These are phyloP conservation scores for Hoplodrina ambigua DNA, from an alignment of 2,888 invertebrate genomes.

Conservation along the genomic window DNA sequence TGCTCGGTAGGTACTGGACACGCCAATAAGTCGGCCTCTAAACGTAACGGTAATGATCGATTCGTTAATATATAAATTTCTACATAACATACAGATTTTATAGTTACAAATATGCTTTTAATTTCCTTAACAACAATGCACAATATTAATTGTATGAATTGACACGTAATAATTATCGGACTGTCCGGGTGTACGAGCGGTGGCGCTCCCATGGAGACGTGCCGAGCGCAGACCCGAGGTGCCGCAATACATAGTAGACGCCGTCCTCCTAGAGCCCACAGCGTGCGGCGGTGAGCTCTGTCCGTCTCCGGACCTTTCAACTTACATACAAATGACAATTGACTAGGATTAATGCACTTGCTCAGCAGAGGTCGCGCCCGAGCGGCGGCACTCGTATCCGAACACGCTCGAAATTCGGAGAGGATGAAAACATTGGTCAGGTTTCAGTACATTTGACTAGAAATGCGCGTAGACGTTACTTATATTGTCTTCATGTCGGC, in stretches of 20 bases:
- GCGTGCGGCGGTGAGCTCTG: slow-evolving; percentile 58
- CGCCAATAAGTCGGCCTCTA: slow-evolving; percentile 76
- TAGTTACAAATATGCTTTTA: slow-evolving; percentile 86
- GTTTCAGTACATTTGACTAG: slow-evolving; percentile 88
- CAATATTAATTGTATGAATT: slow-evolving; percentile 89
- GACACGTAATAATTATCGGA: slow-evolving; percentile 84
- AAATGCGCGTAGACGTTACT: slow-evolving; percentile 78
- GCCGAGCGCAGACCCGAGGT: slow-evolving; percentile 38
- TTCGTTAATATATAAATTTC: slow-evolving; percentile 83
- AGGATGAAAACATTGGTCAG: slow-evolving; percentile 85
- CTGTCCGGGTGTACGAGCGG: slow-evolving; percentile 52
- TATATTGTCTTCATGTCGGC: slow-evolving; percentile 68
- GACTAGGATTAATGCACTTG: slow-evolving; percentile 88
- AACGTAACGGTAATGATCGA: slow-evolving; percentile 73
- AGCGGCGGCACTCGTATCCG: slow-evolving; percentile 73
- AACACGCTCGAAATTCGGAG: slow-evolving; percentile 79
- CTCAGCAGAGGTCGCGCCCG: slow-evolving; percentile 67
- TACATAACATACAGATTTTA: slow-evolving; percentile 86
- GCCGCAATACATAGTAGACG: slow-evolving; percentile 49
- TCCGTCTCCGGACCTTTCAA: slow-evolving; percentile 69
- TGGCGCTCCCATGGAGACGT: neutral
- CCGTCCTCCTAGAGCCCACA: slow-evolving; percentile 60
- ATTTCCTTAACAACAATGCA: slow-evolving; percentile 87
- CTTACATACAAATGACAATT: slow-evolving; percentile 89
- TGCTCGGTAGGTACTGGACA: slow-evolving; percentile 67